A percentile compares a stretch with the other conserved stretches of the same genome.
Conservation (phyloP, 2,113 vertebrate genomes). For the Myiagra hebetior region DNA sequence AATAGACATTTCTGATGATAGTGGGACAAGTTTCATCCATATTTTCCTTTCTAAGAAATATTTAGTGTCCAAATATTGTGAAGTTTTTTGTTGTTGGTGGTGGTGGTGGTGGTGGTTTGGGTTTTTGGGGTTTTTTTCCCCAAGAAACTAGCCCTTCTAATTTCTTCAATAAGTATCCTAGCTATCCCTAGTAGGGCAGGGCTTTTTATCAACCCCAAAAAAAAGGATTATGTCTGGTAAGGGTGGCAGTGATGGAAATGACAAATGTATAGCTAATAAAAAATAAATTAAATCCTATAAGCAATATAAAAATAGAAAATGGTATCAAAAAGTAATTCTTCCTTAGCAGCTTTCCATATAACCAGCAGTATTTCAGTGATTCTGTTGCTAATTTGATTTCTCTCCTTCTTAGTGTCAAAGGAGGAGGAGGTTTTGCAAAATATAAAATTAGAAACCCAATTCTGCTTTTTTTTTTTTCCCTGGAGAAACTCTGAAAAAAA, state of each 20-base stretch:
- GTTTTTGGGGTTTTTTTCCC: fast-evolving
- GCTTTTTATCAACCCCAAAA: neutral
- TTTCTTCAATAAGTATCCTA: neutral
- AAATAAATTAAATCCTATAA: neutral
- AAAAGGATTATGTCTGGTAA: neutral
- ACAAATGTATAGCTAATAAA: neutral
- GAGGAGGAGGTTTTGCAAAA: neutral
- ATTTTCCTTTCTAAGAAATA: neutral
- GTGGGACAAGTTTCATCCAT: neutral
- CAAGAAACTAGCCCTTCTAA: neutral
- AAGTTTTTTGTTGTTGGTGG: neutral
- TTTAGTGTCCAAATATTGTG: neutral
- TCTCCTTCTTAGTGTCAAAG: neutral
- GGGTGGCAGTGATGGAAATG: neutral
- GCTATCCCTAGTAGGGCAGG: neutral
- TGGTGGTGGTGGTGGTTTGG: too few species aligned
- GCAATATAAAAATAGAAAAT: neutral
- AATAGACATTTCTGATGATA: neutral
- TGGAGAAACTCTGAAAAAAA: neutral
- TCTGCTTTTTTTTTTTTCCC: neutral
- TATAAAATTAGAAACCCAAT: neutral
- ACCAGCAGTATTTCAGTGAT: neutral
- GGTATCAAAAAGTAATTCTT: neutral
- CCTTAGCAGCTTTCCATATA: neutral
- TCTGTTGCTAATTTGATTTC: neutral